A percentile compares a stretch with the other conserved stretches of the same genome.
phyloP scores from a whole-genome alignment of 1,140 invertebrate genomes.

The Meloidogyne hapla region DNA sequence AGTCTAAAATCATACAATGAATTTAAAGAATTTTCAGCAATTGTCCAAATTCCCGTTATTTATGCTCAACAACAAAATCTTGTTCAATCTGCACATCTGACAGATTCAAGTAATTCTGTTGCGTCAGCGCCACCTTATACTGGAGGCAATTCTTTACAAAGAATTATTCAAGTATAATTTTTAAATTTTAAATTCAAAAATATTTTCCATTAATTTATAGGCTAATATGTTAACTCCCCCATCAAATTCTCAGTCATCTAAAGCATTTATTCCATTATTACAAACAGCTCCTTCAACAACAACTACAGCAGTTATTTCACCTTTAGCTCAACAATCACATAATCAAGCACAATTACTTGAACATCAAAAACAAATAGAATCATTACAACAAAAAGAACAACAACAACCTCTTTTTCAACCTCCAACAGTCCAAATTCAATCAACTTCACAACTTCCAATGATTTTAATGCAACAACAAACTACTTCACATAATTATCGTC shows the following conservation, averaged over 20 bases:
- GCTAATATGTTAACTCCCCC: conserved; percentile 23
- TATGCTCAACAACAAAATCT: conserved; percentile 19
- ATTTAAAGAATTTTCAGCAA: conserved; percentile 9
- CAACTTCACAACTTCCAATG: background rate
- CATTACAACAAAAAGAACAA: conserved; percentile 18
- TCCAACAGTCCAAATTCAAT: background rate
- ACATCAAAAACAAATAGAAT: conserved; percentile 15
- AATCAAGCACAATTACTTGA: conserved; percentile 18
- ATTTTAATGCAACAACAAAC: conserved; percentile 7
- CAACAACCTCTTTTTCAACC: conserved; percentile 12
- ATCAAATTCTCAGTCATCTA: conserved; percentile 10
- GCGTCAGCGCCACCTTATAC: conserved; percentile 7
- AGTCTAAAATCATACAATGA: too few species aligned
- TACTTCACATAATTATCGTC: background rate
- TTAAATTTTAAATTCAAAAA: background rate
- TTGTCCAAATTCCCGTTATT: background rate
- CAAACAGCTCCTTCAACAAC: background rate
- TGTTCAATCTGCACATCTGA: conserved; percentile 2
- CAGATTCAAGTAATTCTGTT: conserved; percentile 12
- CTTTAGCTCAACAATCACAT: conserved; percentile 21
- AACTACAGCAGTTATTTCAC: conserved; percentile 24
- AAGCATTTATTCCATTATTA: conserved; percentile 10
- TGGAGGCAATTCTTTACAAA: conserved; percentile 9
- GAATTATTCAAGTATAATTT: background rate
- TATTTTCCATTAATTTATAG: background rate